A percentile compares a stretch with the other conserved stretches of the same genome.
phyloP scores from a whole-genome alignment of 1,140 invertebrate species.

The Tetragonula clypearis region DNA sequence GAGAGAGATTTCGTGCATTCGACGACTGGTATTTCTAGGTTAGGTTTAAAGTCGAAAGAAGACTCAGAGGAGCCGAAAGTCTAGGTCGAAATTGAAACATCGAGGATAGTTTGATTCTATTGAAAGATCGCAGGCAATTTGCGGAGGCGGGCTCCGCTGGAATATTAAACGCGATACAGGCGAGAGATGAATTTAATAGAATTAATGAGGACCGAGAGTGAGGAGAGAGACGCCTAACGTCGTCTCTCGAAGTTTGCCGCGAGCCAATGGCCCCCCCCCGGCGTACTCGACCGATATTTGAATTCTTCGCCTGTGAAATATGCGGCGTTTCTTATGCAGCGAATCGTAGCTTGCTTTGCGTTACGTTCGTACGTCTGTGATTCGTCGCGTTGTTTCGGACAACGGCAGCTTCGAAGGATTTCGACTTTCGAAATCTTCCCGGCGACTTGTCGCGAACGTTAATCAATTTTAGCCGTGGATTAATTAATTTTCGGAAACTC shows the following conservation, averaged over 20 bases:
- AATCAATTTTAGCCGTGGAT: too few species aligned
- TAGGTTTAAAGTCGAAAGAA: not conserved
- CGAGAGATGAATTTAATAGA: slow-evolving; percentile 6
- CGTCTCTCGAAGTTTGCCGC: not conserved
- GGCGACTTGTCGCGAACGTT: too few species aligned
- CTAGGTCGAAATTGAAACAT: not conserved
- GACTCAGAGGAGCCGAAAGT: not conserved
- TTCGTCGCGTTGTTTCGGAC: too few species aligned
- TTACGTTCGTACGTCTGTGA: too few species aligned
- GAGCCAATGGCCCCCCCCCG: not conserved
- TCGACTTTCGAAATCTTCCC: too few species aligned
- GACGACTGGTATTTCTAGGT: too few species aligned
- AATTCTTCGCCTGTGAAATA: not conserved
- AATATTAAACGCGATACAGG: not conserved
- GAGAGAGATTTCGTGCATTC: too few species aligned
- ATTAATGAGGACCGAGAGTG: not conserved
- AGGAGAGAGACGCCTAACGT: not conserved
- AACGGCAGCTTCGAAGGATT: too few species aligned
- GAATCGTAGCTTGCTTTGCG: too few species aligned
- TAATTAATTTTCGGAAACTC: too few species aligned
- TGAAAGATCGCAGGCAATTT: not conserved
- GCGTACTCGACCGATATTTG: not conserved
- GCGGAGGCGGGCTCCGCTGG: too few species aligned
- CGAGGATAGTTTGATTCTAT: not conserved
- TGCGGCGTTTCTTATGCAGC: not conserved